Conservation (phyloP, 2,113 vertebrate species). For the Pseudorasbora parva region DNA sequence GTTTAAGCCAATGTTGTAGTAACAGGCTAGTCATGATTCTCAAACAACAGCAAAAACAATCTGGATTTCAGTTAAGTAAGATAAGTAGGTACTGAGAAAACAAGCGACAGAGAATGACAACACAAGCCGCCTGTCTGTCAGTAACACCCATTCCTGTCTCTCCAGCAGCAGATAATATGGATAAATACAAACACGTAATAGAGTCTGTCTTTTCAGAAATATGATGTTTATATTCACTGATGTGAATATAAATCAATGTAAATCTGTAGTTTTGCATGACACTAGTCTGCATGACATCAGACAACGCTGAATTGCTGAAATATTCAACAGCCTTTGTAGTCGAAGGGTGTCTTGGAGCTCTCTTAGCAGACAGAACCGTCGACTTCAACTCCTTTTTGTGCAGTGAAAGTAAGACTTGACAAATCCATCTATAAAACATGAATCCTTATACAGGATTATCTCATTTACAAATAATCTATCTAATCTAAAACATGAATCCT, state of each 20-base stretch:
- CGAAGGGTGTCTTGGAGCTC: constrained; percentile 54
- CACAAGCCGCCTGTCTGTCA: neutral
- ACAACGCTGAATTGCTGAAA: constrained; percentile 58
- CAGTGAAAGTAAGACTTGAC: neutral
- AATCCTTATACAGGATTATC: neutral
- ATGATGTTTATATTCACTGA: neutral
- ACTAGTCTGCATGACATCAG: constrained; percentile 8
- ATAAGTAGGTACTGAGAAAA: neutral
- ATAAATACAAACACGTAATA: neutral
- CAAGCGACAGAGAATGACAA: neutral
- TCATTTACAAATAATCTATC: neutral
- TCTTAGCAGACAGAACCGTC: neutral
- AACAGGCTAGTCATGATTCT: neutral
- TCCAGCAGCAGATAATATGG: constrained; percentile 4
- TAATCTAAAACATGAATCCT: neutral
- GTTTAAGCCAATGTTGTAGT: neutral
- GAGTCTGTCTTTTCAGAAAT: neutral
- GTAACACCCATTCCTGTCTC: neutral
- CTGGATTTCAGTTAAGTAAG: neutral
- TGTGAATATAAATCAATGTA: neutral
- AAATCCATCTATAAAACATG: constrained; percentile 31
- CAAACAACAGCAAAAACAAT: neutral
- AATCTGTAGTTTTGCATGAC: constrained; percentile 8
- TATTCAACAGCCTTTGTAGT: constrained; percentile 62
- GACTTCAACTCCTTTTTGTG: neutral